A percentile compares a stretch with the other conserved stretches of the same genome.
Evolutionary conservation across 2,113 vertebrate genomes (phyloP).

Genomic region (Piaya cayana): DNA sequence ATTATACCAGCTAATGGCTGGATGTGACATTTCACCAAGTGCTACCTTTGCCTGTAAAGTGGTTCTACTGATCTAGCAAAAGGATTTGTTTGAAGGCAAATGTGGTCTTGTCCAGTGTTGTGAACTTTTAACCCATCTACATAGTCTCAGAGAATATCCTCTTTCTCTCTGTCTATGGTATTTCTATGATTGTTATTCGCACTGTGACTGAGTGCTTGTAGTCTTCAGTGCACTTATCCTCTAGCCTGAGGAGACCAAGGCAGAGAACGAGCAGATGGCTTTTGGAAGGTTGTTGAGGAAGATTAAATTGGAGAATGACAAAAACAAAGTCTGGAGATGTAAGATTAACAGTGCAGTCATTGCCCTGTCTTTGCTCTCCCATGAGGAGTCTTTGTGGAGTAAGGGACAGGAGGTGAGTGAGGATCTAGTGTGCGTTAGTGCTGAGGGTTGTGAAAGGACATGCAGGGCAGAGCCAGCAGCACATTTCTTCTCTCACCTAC

Average conservation of each 20-base stretch:
- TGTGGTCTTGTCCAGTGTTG: not conserved
- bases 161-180: not conserved
- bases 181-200: not conserved
- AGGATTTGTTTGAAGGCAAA: not conserved
- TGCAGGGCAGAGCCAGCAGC: not conserved
- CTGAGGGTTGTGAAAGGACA: not conserved
- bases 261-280: not conserved
- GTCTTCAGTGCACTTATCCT: not conserved
- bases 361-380: not conserved
- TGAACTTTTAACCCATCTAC: not conserved
- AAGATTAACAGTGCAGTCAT: fast-evolving
- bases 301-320: fast-evolving
- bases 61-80: not conserved
- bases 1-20: not conserved
- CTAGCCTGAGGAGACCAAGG: not conserved
- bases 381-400: not conserved
- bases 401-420: not conserved
- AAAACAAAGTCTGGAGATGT: not conserved
- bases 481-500: fast-evolving
- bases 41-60: not conserved
- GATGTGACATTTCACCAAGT: not conserved
- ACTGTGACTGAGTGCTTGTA: not conserved
- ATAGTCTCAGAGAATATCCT: not conserved
- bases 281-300: not conserved
- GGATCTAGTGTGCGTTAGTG: too few species aligned